Conservation (phyloP, 2,113 vertebrate species). For the Sterrhoptilus dennistouni region DNA sequence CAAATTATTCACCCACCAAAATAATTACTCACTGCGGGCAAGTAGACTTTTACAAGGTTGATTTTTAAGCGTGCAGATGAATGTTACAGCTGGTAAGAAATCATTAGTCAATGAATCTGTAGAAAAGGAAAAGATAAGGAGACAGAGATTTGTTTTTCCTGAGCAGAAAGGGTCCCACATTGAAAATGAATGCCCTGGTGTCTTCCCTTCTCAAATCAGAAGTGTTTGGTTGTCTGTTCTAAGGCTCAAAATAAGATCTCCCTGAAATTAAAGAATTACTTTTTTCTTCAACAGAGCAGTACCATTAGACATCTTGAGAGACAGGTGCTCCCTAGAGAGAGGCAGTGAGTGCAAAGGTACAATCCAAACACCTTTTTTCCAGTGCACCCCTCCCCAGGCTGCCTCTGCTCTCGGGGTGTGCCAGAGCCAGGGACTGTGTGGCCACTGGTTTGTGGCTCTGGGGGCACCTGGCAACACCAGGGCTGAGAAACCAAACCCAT, state of each 20-base stretch:
- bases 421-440: background rate
- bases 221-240: background rate
- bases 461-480: background rate
- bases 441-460: background rate
- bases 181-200: background rate
- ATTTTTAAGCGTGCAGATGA: background rate
- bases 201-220: background rate
- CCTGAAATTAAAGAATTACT: background rate
- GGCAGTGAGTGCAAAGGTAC: rapidly evolving
- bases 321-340: background rate
- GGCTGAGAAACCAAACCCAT: background rate
- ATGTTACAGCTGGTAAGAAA: slow-evolving; percentile 12
- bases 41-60: slow-evolving; percentile 4
- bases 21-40: background rate
- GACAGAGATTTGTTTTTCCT: background rate
- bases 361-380: background rate
- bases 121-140: background rate
- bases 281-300: background rate
- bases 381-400: rapidly evolving
- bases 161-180: background rate
- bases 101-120: background rate
- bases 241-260: background rate
- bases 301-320: background rate
- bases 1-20: slow-evolving; percentile 21
- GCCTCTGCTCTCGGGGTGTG: rapidly evolving